Conservation (phyloP, 2,888 invertebrate species). For the Caenorhabditis auriculariae region DNA sequence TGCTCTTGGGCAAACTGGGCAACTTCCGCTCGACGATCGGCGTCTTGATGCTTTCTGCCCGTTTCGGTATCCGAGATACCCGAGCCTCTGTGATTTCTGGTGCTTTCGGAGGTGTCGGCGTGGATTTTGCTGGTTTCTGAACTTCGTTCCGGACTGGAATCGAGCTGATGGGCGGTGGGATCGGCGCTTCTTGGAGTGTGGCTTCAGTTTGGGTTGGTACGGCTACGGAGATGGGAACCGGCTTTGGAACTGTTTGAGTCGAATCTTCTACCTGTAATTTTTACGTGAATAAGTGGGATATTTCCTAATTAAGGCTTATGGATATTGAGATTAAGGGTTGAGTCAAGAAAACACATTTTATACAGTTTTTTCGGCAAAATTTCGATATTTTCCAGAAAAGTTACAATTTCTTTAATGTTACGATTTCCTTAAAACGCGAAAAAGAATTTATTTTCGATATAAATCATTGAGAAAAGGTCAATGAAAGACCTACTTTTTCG, state of each 20-base stretch:
- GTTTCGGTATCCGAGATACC: slow-evolving; percentile 45
- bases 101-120: slow-evolving; percentile 6
- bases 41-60: slow-evolving; percentile 43
- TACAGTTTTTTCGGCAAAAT: no score
- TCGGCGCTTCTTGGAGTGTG: slow-evolving; percentile 6
- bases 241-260: slow-evolving; percentile 11
- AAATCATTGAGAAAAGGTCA: no score
- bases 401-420: no score
- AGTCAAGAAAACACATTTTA: no score
- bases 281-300: no score
- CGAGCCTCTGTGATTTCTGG: slow-evolving; percentile 45
- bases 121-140: slow-evolving; percentile 9
- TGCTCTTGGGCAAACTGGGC: slow-evolving; percentile 31
- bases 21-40: slow-evolving; percentile 43
- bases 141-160: slow-evolving; percentile 32
- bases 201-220: slow-evolving; percentile 24
- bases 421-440: no score
- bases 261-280: slow-evolving; percentile 23
- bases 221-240: slow-evolving; percentile 1
- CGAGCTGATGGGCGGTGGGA: slow-evolving; percentile 30
- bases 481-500: no score
- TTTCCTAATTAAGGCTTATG: no score
- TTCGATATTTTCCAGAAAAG: no score
- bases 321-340: no score
- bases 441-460: no score